Conservation (phyloP, 2,888 invertebrate genomes). For the Acanthosepion lycidas region DNA sequence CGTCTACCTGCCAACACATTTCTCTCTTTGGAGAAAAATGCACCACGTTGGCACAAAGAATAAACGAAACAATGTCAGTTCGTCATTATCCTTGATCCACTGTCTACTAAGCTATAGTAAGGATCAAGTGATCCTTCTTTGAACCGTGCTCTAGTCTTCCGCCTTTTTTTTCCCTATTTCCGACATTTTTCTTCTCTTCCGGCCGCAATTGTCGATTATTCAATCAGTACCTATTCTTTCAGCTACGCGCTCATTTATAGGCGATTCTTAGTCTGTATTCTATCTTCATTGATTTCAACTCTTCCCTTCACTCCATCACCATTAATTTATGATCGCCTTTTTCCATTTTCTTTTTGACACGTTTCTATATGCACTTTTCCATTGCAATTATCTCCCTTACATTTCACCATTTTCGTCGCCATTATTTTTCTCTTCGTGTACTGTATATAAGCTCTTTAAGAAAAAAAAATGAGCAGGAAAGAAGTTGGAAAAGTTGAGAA, state of each 20-base stretch:
- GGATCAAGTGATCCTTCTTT: not conserved
- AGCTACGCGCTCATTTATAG: not conserved
- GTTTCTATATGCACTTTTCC: no score
- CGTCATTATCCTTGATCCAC: not conserved
- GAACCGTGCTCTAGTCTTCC: no score
- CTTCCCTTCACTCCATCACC: not conserved
- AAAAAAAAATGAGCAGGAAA: no score
- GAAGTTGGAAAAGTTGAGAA: no score
- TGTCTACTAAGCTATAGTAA: not conserved
- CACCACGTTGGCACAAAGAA: not conserved
- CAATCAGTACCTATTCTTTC: not conserved
- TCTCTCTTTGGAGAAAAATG: not conserved
- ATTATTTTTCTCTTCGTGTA: no score
- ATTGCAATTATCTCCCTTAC: no score
- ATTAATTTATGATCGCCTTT: no score
- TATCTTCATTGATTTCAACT: not conserved
- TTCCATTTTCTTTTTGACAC: no score
- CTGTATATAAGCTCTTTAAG: no score
- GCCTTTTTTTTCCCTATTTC: not conserved
- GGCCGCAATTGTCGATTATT: conserved; percentile 21
- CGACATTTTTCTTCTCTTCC: not conserved
- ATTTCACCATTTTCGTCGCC: no score
- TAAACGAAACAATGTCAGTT: not conserved
- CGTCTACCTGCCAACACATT: not conserved
- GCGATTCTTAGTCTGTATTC: not conserved